Percentiles rank a stretch among this genome's conserved stretches.
Conservation (phyloP, 35 echinoderm and acorn worm genomes). For the Patiria miniata region DNA sequence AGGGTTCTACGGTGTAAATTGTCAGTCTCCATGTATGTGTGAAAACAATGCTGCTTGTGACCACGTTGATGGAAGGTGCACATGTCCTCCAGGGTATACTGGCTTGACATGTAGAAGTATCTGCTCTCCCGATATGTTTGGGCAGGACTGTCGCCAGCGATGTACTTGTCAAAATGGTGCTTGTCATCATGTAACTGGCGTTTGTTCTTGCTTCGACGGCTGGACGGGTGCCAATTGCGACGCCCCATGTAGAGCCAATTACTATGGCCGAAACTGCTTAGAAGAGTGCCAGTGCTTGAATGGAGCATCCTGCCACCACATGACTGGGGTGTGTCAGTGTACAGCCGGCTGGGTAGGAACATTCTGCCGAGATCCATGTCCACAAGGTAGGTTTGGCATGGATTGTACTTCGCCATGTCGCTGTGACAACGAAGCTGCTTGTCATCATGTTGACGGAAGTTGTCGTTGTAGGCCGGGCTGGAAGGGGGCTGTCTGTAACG, state of each 20-base stretch:
- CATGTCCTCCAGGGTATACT: slow-evolving; percentile 66
- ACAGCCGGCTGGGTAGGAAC: slow-evolving; percentile 72
- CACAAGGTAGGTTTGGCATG: slow-evolving; percentile 54
- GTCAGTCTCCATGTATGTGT: slow-evolving; percentile 62
- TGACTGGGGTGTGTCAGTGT: slow-evolving; percentile 67
- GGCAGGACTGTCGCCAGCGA: slow-evolving; percentile 40
- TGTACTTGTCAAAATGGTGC: slow-evolving; percentile 53
- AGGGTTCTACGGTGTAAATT: slow-evolving; percentile 56
- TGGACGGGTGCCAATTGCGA: slow-evolving; percentile 66
- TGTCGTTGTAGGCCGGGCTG: slow-evolving; percentile 72
- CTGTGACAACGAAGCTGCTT: slow-evolving; percentile 64
- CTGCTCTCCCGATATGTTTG: slow-evolving; percentile 67
- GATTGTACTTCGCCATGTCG: slow-evolving; percentile 48
- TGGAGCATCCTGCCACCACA: slow-evolving; percentile 64
- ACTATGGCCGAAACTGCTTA: slow-evolving; percentile 58
- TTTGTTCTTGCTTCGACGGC: slow-evolving; percentile 69
- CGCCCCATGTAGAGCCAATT: slow-evolving; percentile 43
- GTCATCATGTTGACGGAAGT: slow-evolving; percentile 59
- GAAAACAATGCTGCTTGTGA: slow-evolving; percentile 67
- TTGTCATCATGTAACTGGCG: slow-evolving; percentile 73
- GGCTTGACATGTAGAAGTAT: slow-evolving; percentile 53
- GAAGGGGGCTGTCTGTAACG: slow-evolving; percentile 55
- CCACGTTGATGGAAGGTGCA: slow-evolving; percentile 61
- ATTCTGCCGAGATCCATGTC: slow-evolving; percentile 51
- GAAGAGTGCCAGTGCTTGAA: slow-evolving; percentile 67